A percentile compares a stretch with the other conserved stretches of the same genome.
These are phyloP conservation scores for Sphenodon punctatus DNA, from an alignment of 2,797 vertebrate species.

Conservation along the genomic window DNA sequence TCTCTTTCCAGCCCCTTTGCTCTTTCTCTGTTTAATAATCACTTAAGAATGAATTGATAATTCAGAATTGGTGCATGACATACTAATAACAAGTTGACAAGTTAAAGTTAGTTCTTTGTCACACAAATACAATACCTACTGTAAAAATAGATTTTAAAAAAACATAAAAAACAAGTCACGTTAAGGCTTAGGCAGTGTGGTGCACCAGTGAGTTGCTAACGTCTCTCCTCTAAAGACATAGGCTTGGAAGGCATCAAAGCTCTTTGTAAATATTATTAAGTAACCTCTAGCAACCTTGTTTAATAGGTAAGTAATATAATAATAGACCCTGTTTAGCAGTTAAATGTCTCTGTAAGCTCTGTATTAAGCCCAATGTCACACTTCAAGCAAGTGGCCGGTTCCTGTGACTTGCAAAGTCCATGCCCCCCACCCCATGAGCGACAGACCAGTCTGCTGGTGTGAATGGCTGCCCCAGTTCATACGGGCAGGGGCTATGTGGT, in stretches of 20 bases:
- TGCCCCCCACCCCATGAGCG: no score
- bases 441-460: no score
- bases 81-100: conserved; percentile 16
- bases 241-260: background rate
- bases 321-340: no score
- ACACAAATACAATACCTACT: background rate
- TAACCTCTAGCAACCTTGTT: conserved; percentile 17
- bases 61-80: conserved; percentile 9
- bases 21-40: conserved; percentile 15
- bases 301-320: no score
- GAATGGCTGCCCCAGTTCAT: no score
- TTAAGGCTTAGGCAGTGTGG: background rate
- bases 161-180: background rate
- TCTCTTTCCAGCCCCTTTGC: no score
- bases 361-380: no score
- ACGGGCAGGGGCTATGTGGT: no score
- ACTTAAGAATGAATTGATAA: background rate
- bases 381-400: no score
- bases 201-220: background rate
- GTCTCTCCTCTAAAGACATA: background rate
- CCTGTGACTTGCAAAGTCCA: no score
- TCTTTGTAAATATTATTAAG: conserved; percentile 24
- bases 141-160: conserved; percentile 24
- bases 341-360: no score
- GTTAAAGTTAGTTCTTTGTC: conserved; percentile 11